Evolutionary conservation across 2,797 vertebrate species (phyloP).

Genomic region (Anabacerthia variegaticeps): DNA sequence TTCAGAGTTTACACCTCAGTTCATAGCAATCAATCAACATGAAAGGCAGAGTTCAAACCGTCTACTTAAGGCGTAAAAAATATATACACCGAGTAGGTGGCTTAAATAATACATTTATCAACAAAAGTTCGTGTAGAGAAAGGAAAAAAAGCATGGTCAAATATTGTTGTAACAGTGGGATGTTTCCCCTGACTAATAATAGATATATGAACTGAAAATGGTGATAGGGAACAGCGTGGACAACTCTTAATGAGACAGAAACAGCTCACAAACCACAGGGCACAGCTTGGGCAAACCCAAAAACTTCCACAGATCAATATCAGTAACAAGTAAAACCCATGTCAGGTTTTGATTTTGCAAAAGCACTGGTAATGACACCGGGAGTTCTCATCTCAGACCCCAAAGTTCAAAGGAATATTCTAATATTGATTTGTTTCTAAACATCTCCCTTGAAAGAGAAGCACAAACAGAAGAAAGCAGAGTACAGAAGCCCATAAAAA

Average conservation of each 20-base stretch:
- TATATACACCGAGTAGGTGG: accelerated
- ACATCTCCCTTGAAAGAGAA: background rate
- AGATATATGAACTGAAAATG: accelerated
- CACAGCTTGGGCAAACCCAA: background rate
- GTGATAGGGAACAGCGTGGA: background rate
- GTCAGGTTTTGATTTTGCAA: background rate
- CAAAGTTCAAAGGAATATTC: background rate
- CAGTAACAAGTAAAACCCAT: background rate
- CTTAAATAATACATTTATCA: background rate
- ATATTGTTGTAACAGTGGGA: background rate
- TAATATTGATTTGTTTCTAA: background rate
- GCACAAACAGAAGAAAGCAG: background rate
- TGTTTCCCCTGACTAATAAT: background rate
- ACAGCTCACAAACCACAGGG: background rate
- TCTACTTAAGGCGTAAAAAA: background rate
- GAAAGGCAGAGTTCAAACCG: background rate
- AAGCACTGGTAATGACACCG: background rate
- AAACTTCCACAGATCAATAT: background rate
- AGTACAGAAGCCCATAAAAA: background rate
- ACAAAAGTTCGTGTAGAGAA: background rate
- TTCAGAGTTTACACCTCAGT: background rate
- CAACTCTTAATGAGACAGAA: background rate
- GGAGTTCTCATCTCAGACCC: background rate
- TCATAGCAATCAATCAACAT: background rate
- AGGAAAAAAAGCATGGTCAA: accelerated